Evolutionary conservation across 2,888 invertebrate species (phyloP), one percentile per base, ranked within the genome.

Genomic region (Nowickia ferox): DNA sequence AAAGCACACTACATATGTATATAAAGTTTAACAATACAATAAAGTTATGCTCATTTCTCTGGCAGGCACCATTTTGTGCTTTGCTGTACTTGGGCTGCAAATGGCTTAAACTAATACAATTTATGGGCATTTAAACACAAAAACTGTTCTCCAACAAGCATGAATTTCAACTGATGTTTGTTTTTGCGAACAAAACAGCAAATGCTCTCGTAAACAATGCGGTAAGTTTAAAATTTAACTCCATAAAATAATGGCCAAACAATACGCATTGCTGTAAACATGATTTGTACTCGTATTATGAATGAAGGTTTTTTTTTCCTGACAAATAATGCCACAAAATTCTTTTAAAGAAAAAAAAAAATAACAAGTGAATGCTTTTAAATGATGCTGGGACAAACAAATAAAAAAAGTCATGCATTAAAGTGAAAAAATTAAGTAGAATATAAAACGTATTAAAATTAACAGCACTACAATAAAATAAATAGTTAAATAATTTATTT

Each of bases 181-280:
- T 38, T 6, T 48, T 66, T 44, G 1, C 38, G 2, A 40, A 68
- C 17, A 53, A 30, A 42, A 2, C n/a, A 57, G 4, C 30, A 59
- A 6, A 42, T 40, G 19, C 19, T 65, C 40, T 63, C 55, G 46
- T 72, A 63, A 79, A 79, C 63, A 53, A 53, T 46, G 65, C 71
- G 65, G 38, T 57, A 72, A 72, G 72, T 72, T 77, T 65, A 40
- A 77, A 57, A 51, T 68, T 75, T 46, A 75, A 81, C 68, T 69
- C 84, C 78, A 65, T 77, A 57, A 77, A 83, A 83, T 74, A 81
- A 69, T 55, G 74, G 55, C 55, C 68, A 74, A 71, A 82, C 40
- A 82, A 78, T 82, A 86, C 86, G 86, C 86, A 83, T 65, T 86
- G 86, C 82, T 71, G 79, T 68, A 83, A 79, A 79, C 77, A 83